Conservation (phyloP, 2,797 vertebrate genomes). For the Columba guinea region DNA sequence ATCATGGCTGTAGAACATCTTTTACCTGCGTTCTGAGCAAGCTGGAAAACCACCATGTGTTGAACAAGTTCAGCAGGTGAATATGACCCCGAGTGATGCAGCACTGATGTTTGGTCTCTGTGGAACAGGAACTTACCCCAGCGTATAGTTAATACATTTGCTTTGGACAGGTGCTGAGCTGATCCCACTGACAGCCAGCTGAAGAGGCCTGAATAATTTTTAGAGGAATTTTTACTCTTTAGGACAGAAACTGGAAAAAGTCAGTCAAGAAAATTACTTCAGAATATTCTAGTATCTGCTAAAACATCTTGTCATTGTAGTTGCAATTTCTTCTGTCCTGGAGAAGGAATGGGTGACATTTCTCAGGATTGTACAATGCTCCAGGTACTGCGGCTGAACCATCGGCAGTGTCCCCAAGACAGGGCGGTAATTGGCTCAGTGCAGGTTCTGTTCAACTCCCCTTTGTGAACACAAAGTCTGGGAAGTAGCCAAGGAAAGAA, state of each 20-base stretch:
- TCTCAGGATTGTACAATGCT: not conserved
- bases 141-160: not conserved
- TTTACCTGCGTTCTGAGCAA: not conserved
- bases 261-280: not conserved
- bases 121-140: not conserved
- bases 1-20: not conserved
- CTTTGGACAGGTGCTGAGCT: not conserved
- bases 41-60: not conserved
- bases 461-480: not conserved
- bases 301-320: not conserved
- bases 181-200: not conserved
- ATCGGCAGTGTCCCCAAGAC: not conserved
- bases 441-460: not conserved
- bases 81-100: not conserved
- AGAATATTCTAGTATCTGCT: not conserved
- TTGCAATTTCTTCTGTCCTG: not conserved
- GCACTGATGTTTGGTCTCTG: not conserved
- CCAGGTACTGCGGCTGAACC: not conserved
- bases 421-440: not conserved
- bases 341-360: constrained; percentile 3
- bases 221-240: not conserved
- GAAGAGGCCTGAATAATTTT: not conserved
- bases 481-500: constrained; percentile 6
- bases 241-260: not conserved
- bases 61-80: not conserved